Conservation (phyloP, 1,140 invertebrate genomes). For the Argopecten irradians region DNA sequence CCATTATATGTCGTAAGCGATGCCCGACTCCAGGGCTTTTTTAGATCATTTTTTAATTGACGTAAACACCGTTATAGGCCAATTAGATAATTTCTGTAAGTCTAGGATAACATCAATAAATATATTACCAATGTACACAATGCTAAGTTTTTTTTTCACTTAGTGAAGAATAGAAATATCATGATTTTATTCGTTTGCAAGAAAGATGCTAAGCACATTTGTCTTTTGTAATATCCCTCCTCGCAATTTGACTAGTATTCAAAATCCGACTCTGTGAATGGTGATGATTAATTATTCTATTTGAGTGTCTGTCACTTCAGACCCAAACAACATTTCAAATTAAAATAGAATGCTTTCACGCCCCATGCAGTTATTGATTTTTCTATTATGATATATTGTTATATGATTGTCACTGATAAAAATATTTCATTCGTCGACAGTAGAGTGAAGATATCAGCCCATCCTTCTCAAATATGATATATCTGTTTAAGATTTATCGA, state of each 20-base stretch:
- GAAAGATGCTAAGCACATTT: not conserved
- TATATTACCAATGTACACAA: too few species aligned
- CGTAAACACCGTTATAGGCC: too few species aligned
- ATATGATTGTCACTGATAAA: not conserved
- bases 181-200: not conserved
- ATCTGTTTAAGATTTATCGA: not conserved
- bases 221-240: not conserved
- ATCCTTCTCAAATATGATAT: not conserved
- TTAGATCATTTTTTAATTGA: too few species aligned
- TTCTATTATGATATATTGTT: not conserved
- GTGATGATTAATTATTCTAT: not conserved
- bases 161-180: too few species aligned
- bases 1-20: too few species aligned
- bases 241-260: not conserved
- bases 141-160: too few species aligned
- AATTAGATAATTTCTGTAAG: too few species aligned
- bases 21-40: too few species aligned
- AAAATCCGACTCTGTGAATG: not conserved
- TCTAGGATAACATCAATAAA: too few species aligned
- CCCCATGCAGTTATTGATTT: not conserved
- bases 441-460: not conserved
- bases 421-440: not conserved
- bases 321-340: not conserved
- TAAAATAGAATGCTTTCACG: not conserved
- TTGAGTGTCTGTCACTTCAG: not conserved